Evolutionary conservation across 2,113 vertebrate species (phyloP).

Genomic region (Crotophaga sulcirostris): DNA sequence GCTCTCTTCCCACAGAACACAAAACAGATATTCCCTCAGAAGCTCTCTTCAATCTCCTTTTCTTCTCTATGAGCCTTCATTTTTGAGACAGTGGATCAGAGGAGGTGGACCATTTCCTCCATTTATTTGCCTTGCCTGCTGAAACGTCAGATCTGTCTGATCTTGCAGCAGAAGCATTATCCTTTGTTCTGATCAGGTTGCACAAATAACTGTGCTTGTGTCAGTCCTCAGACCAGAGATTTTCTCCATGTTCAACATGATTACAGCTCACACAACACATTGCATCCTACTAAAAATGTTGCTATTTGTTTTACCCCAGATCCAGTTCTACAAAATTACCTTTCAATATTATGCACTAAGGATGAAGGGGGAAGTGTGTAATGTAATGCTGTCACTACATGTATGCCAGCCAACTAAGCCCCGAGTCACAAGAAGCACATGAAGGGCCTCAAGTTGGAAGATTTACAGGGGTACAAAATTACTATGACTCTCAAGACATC

Average conservation of each 20-base stretch:
- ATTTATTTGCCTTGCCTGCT: constrained; percentile 57
- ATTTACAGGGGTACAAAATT: not conserved
- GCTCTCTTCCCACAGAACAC: constrained; percentile 23
- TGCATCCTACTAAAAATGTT: not conserved
- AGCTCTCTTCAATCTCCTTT: constrained; percentile 18
- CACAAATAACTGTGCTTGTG: constrained; percentile 42
- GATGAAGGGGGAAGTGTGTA: not conserved
- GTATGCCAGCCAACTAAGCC: not conserved
- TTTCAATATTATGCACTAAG: not conserved
- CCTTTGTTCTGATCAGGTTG: constrained; percentile 61
- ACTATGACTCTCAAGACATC: not conserved
- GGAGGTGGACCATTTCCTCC: constrained; percentile 39
- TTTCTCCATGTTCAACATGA: not conserved
- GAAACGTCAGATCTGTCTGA: constrained; percentile 47
- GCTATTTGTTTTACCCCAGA: not conserved
- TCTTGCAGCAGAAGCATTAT: constrained; percentile 49
- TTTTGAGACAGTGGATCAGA: constrained; percentile 55
- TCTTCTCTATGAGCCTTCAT: constrained; percentile 8
- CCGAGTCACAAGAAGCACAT: not conserved
- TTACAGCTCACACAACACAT: not conserved
- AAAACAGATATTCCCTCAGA: constrained; percentile 52
- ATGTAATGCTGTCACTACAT: not conserved
- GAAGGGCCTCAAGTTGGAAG: not conserved
- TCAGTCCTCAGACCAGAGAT: not conserved
- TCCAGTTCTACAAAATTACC: not conserved